Conservation (phyloP, 2,113 vertebrate species). For the Myotis yumanensis region DNA sequence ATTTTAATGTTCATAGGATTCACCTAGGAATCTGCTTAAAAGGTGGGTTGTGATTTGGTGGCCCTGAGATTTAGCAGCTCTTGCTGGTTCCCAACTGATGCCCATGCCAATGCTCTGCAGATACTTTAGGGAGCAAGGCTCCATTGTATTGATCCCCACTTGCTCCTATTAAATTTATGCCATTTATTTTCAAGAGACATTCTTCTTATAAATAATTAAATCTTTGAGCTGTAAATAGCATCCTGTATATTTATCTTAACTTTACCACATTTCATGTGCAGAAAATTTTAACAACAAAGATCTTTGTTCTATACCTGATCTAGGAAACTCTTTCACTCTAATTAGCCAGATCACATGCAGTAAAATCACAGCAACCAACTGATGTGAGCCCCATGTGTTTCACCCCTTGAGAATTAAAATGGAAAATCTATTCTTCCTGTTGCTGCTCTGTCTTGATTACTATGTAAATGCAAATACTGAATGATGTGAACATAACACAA, state of each 20-base stretch:
- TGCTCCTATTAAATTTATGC: background rate
- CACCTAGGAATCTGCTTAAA: background rate
- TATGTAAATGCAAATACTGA: conserved; percentile 42
- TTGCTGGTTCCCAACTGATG: background rate
- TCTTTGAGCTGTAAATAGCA: conserved; percentile 2
- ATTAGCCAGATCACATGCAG: conserved; percentile 11
- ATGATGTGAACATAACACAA: conserved; percentile 33
- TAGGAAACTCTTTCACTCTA: conserved; percentile 45
- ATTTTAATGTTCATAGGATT: background rate
- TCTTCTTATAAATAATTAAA: conserved; percentile 59
- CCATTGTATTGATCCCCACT: background rate
- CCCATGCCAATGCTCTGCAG: background rate
- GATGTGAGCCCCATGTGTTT: background rate
- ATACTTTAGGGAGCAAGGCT: too few species aligned
- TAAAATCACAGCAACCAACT: conserved; percentile 26
- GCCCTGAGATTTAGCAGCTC: background rate
- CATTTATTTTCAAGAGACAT: conserved; percentile 20
- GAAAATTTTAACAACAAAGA: conserved; percentile 42
- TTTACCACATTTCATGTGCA: conserved; percentile 14
- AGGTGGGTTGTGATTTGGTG: background rate
- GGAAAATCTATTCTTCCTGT: background rate
- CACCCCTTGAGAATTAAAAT: conserved; percentile 33
- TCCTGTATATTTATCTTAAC: background rate
- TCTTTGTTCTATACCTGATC: conserved; percentile 30
- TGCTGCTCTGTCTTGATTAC: conserved; percentile 56